Base-by-base conservation (phyloP, 2,113 vertebrate species). In the Ceyx melanurus region DNA sequence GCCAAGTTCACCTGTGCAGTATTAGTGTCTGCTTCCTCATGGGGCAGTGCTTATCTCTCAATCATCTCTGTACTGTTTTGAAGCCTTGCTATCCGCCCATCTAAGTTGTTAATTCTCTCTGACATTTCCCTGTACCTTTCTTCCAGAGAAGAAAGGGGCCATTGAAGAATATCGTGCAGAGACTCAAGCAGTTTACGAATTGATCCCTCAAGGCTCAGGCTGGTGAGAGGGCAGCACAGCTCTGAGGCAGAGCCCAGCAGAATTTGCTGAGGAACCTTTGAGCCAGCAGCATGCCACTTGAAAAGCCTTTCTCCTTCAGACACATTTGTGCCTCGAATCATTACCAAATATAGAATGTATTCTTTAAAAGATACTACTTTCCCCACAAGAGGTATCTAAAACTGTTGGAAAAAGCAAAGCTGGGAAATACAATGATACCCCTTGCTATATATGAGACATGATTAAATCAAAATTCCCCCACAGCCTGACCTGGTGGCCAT, bases 241-340 rank as follows among this genome's bases (percentile, higher is more conserved):
- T 94, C 81, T 88, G 82, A 95, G 78, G 48, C 71, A 94, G 37
- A 88, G 66, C 90, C 73, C 20, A 6, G 79, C 79, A 83, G 92
- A 94, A 88, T 91, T 83, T 83, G 74, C 65, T 42, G 73, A 94
- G 60, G 76, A 94, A 73, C 43, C 75, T 96, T 89, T 97, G 82
- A 96, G 90, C 85, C 76, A 90, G 91, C 46, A 91, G 87, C 89
- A 53, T 40, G 53, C 89, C 7, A 17, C 85, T 80, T 95, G 91
- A 93, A 94, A 96, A 94, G 82, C 67, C 65, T 93, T 93, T 95
- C 80, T 92, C 89, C 67, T 95, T 92, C 78, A 89, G 87, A 86
- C 76, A 77, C 28, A 0, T 83, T 75, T 6, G 3, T 75, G 68
- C 81, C 89, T 93, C 17, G 0, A 88, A 89, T 92, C 88, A 72